These are phyloP conservation scores for Mionectes macconnelli DNA, from an alignment of 2,113 vertebrate species.

Conservation along the genomic window DNA sequence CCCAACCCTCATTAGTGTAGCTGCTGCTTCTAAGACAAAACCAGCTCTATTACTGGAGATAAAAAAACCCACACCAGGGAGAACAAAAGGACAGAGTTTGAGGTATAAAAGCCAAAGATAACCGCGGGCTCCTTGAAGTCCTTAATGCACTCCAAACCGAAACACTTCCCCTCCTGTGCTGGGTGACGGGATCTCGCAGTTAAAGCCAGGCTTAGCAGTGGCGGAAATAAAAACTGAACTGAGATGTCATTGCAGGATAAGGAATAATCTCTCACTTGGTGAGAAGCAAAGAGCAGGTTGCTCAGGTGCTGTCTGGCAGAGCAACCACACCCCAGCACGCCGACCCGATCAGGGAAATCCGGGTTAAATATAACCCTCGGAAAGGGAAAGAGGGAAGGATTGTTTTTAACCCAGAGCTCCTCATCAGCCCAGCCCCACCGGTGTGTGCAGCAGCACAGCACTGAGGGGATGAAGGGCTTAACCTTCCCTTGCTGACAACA, in stretches of 20 bases:
- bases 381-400: not conserved
- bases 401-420: not conserved
- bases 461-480: not conserved
- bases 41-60: slow-evolving; percentile 13
- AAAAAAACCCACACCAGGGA: not conserved
- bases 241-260: not conserved
- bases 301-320: not conserved
- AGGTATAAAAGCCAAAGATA: slow-evolving; percentile 38
- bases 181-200: not conserved
- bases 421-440: not conserved
- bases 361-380: not conserved
- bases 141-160: not conserved
- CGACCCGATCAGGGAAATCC: not conserved
- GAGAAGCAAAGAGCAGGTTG: not conserved
- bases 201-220: not conserved
- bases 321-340: not conserved
- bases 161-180: not conserved
- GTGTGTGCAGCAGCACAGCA: not conserved
- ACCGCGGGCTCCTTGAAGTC: not conserved
- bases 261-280: not conserved
- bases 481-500: not conserved
- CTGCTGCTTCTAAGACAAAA: slow-evolving; percentile 11
- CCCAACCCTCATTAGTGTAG: not conserved
- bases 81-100: slow-evolving; percentile 11
- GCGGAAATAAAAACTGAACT: not conserved